phyloP scores from a whole-genome alignment of 1,140 invertebrate species.

The Aradophagus sp. region DNA sequence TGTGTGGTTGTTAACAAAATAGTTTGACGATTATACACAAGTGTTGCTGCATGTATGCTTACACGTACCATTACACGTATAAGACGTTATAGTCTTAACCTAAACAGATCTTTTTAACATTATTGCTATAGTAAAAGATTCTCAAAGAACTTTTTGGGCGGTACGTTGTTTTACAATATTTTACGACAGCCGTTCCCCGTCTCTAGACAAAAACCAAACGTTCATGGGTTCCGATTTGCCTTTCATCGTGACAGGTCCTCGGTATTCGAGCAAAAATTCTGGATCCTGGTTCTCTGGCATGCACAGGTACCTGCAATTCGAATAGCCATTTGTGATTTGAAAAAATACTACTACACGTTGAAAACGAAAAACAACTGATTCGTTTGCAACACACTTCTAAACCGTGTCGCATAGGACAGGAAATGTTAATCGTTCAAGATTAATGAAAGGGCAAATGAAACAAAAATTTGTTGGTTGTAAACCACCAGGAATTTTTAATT shows the following conservation, averaged over 20 bases:
- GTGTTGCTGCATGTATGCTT: slow-evolving; percentile 10
- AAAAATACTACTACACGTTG: no score
- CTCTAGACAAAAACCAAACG: slow-evolving; percentile 90
- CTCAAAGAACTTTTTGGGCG: slow-evolving; percentile 17
- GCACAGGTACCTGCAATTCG: slow-evolving; percentile 84
- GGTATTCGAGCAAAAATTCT: slow-evolving; percentile 89
- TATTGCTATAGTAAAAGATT: slow-evolving; percentile 64
- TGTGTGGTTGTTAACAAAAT: slow-evolving; percentile 16
- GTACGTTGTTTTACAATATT: slow-evolving; percentile 4
- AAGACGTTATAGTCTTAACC: slow-evolving; percentile 24
- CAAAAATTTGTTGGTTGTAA: no score
- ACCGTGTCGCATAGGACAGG: no score
- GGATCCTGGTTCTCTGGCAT: slow-evolving; percentile 89
- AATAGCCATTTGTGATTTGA: slow-evolving; percentile 2
- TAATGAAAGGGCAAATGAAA: no score
- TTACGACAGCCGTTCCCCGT: slow-evolving; percentile 69
- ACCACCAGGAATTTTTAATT: no score
- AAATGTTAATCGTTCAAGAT: no score
- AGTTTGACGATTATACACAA: slow-evolving; percentile 21
- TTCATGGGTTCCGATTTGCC: slow-evolving; percentile 96
- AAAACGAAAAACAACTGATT: no score
- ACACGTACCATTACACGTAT: slow-evolving; percentile 10
- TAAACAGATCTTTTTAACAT: slow-evolving; percentile 43
- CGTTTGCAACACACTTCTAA: no score
- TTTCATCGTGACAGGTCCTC: slow-evolving; percentile 94